Evolutionary conservation across 2,888 invertebrate genomes (phyloP).

Genomic region (Patella ulyssiponensis): DNA sequence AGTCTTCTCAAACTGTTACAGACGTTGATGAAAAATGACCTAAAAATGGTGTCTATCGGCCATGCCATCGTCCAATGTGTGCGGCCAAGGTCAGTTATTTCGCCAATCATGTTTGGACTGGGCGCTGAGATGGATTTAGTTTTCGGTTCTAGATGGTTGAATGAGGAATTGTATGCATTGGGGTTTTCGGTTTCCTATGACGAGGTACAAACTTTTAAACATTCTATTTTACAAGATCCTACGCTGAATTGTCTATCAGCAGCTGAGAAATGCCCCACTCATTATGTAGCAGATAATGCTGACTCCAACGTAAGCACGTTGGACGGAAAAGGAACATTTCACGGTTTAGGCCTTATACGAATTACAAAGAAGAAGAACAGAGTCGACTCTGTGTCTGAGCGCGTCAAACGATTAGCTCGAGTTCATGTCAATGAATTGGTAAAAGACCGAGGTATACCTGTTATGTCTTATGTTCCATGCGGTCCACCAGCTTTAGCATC

Average conservation of each 20-base stretch:
- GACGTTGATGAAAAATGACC: not conserved
- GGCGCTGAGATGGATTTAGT: constrained; percentile 9
- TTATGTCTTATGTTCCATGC: not conserved
- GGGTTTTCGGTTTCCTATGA: constrained; percentile 10
- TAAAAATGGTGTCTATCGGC: not conserved
- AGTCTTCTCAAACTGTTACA: not conserved
- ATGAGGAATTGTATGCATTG: not conserved
- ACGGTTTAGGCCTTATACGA: no score
- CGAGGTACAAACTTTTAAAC: not conserved
- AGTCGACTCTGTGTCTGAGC: not conserved
- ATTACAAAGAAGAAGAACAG: no score
- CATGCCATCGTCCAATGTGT: not conserved
- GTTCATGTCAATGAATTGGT: not conserved
- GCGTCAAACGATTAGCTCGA: not conserved
- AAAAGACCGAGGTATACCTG: not conserved
- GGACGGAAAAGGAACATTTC: not conserved
- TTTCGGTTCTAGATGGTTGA: constrained; percentile 11
- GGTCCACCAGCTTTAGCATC: constrained; percentile 6
- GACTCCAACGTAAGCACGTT: not conserved
- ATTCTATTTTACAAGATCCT: not conserved
- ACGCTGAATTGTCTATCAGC: not conserved
- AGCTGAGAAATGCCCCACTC: not conserved
- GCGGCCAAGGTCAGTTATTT: constrained; percentile 7
- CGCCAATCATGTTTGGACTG: not conserved
- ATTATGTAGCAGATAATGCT: not conserved